Evolutionary conservation across 2,888 invertebrate genomes (phyloP).

Genomic region (Iselma pallidipennis): DNA sequence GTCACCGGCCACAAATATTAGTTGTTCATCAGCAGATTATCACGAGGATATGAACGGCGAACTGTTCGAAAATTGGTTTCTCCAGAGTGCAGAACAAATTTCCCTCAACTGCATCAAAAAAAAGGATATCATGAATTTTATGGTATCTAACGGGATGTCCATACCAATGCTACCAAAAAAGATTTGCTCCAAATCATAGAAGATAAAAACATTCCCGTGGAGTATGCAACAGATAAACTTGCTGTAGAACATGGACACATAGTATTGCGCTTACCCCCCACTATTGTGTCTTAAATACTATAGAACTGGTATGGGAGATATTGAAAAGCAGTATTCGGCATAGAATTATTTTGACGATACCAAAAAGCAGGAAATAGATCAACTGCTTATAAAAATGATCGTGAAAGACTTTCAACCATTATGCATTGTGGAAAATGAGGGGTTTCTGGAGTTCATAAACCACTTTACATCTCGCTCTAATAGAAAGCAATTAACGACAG

Average conservation of each 20-base stretch:
- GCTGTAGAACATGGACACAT: background rate
- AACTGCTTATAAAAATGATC: constrained; percentile 8
- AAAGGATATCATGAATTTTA: background rate
- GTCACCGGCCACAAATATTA: background rate
- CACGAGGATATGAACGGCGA: background rate
- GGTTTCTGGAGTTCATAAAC: constrained; percentile 34
- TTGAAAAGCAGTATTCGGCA: background rate
- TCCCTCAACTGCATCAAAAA: background rate
- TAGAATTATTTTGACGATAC: background rate
- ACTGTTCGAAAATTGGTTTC: background rate
- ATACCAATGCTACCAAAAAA: no score
- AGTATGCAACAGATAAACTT: background rate
- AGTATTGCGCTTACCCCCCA: background rate
- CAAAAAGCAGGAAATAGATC: background rate
- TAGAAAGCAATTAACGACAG: constrained; percentile 26
- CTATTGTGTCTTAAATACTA: no score
- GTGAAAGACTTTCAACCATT: constrained; percentile 33
- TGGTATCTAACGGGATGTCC: no score
- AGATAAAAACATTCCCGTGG: background rate
- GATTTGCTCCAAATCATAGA: background rate
- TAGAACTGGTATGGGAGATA: background rate
- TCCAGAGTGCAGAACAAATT: background rate
- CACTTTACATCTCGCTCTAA: constrained; percentile 29
- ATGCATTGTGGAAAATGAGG: constrained; percentile 36
- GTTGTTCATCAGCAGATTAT: background rate